Base-by-base conservation (phyloP, 2,797 vertebrate genomes). In the Cryptoprocta ferox region DNA sequence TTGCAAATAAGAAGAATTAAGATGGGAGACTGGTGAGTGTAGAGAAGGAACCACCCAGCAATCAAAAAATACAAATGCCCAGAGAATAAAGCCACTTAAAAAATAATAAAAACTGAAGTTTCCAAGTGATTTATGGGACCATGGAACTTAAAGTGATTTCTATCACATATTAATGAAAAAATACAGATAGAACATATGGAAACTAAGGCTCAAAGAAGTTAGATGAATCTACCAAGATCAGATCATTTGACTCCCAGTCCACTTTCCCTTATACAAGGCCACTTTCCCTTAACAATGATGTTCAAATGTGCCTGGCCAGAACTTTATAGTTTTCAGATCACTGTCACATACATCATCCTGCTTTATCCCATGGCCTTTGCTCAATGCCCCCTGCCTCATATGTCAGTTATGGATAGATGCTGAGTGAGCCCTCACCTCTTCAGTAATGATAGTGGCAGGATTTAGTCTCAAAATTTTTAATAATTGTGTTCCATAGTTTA, bases 401-500 rank as follows among this genome's bases (percentile, higher is more conserved):
- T 76, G 35, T 66, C 59, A 24, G 66, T n/a, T 82, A 87, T 48
- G n/a, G 13, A 61, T 35, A 50, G 66, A 75, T 39, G 5, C 10
- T 90, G 32, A 81, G 39, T 50, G 59, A 89, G 42, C n/a, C 13
- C 13, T 32, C 87, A 11, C 35, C 35, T 65, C 35, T 96, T 94
- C 35, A 24, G 4, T 26, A 50, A 76, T 88, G 50, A 76, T 16
- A 53, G 26, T 28, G 35, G 32, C 48, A 91, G 70, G 26, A 83
- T 19, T 86, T 81, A 39, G 9, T 80, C 45, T 83, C 50, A 78
- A 91, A 78, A 39, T 82, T 68, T 68, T 76, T 76, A 53, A 88
- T 61, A 94, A 42, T 83, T 70, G 59, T 63, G 15, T 91, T 82
- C 26, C 24, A 76, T 91, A 87, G 68, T 82, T 76, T 91, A 76